phyloP scores from a whole-genome alignment of 2,113 vertebrate genomes.

The Vireo altiloquus region DNA sequence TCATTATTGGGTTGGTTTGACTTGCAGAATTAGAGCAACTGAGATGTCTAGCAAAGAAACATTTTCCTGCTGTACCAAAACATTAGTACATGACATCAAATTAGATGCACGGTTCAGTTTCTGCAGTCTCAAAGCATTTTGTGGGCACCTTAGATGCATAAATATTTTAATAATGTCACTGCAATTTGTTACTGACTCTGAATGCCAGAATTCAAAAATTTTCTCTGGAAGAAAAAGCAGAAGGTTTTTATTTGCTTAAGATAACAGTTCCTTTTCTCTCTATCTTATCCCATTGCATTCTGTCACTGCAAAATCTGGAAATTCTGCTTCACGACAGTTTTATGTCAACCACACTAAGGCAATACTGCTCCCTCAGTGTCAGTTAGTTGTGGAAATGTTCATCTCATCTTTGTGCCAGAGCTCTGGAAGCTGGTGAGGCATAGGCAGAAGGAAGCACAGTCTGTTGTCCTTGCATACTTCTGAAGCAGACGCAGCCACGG shows the following conservation, averaged over 20 bases:
- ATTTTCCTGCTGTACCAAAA: not conserved
- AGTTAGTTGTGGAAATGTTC: not conserved
- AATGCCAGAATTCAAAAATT: not conserved
- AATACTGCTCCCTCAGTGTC: not conserved
- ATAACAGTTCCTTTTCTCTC: not conserved
- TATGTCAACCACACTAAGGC: not conserved
- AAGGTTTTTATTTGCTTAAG: not conserved
- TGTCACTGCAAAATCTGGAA: not conserved
- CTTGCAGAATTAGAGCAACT: not conserved
- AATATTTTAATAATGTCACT: not conserved
- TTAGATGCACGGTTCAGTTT: not conserved
- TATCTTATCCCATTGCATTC: not conserved
- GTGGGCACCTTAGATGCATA: not conserved
- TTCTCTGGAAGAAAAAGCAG: not conserved
- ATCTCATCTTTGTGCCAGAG: not conserved
- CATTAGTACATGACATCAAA: not conserved
- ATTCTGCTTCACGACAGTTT: not conserved
- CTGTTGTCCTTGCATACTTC: not conserved
- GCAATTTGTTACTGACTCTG: not conserved
- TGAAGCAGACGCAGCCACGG: not conserved
- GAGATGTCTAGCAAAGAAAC: not conserved
- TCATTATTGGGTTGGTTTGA: not conserved
- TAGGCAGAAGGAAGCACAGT: not conserved
- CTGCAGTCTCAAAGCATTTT: not conserved
- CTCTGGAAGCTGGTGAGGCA: not conserved